Conservation (phyloP, 1,140 invertebrate genomes). For the Drosophila mojavensis region DNA sequence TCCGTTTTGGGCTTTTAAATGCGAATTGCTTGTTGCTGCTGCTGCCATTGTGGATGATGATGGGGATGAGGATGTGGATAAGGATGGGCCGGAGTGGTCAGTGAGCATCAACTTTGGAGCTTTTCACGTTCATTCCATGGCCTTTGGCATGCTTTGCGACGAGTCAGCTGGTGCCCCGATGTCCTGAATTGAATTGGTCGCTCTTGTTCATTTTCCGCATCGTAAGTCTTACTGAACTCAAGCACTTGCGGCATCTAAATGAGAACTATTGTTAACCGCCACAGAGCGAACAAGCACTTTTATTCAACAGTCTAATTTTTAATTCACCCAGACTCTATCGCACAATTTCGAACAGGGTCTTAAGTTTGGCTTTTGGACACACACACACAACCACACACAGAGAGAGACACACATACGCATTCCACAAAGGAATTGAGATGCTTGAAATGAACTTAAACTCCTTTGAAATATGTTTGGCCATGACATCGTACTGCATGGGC, state of each 20-base stretch:
- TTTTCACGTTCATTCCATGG: constrained; percentile 7
- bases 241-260: constrained; percentile 64
- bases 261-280: constrained; percentile 61
- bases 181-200: constrained; percentile 42
- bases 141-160: constrained; percentile 14
- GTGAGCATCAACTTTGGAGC: constrained; percentile 12
- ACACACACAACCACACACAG: not conserved
- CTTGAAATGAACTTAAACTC: constrained; percentile 14
- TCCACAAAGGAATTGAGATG: constrained; percentile 6
- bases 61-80: not conserved
- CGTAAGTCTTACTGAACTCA: constrained; percentile 51
- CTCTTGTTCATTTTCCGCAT: constrained; percentile 67
- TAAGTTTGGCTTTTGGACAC: constrained; percentile 25
- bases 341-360: constrained; percentile 22
- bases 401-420: not conserved
- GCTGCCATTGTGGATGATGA: constrained; percentile 5
- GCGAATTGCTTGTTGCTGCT: constrained; percentile 50
- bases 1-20: constrained; percentile 40
- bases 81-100: constrained; percentile 17
- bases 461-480: not conserved
- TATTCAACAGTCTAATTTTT: constrained; percentile 56
- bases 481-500: not conserved
- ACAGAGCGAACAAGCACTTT: constrained; percentile 48
- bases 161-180: constrained; percentile 25
- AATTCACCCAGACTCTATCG: constrained; percentile 14